phyloP scores from a whole-genome alignment of 2,113 vertebrate species.

The Neotoma lepida region DNA sequence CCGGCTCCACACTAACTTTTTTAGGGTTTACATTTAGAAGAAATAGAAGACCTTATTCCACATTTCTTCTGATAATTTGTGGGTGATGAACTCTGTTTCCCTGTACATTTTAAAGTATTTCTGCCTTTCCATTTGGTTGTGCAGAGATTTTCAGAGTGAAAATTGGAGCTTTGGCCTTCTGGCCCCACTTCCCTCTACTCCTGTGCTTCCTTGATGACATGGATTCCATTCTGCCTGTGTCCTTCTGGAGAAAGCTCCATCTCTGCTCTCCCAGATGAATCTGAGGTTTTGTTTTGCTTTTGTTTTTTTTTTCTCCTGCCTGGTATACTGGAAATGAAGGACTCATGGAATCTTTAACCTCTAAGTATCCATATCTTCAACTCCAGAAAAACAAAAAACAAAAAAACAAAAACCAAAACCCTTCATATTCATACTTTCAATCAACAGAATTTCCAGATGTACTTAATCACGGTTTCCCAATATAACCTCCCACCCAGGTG shows the following conservation, averaged over 20 bases:
- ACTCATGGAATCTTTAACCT: background rate
- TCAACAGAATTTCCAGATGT: background rate
- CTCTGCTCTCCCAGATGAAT: background rate
- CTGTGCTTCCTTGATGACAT: background rate
- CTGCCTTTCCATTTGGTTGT: background rate
- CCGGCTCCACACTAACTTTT: background rate
- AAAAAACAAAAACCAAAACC: background rate
- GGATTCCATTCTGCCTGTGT: background rate
- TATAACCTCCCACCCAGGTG: background rate
- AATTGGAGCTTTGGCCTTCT: background rate
- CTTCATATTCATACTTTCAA: background rate
- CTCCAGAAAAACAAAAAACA: background rate
- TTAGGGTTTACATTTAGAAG: background rate
- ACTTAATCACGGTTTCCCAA: background rate
- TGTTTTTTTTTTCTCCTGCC: background rate
- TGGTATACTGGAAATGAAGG: background rate
- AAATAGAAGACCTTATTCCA: background rate
- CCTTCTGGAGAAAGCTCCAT: background rate
- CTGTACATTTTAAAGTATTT: background rate
- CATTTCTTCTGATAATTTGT: conserved; percentile 28
- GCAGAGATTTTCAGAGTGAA: background rate
- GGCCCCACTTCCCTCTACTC: background rate
- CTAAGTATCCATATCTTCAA: background rate
- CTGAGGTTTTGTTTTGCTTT: background rate
- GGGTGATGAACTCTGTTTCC: background rate